Evolutionary conservation across 2,797 vertebrate species (phyloP), one percentile per base, ranked within the genome.

Genomic region (Pyrocephalus nanus): DNA sequence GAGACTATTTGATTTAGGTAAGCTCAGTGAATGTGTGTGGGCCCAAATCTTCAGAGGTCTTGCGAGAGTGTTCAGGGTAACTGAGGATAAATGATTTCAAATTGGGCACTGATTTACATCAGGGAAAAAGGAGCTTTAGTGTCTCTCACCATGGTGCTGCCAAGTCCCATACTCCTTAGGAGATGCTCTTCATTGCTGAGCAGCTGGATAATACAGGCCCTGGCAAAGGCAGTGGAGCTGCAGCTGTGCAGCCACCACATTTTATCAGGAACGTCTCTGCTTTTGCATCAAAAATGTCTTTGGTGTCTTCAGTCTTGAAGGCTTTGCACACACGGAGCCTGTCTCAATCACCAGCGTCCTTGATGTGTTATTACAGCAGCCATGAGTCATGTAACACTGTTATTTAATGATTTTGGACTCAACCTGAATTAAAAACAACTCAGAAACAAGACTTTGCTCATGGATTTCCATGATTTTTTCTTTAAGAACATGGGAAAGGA

Each of bases 131-230:
- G 32, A 86, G 48, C 30, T 76, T 66, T 60, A 40, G 20, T 42
- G 32, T 64, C 15, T 85, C 58, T 91, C 27, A 58, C 60, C 78
- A 6, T 21, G 36, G 12, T 67, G 53, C 61, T 90, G 90, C 79
- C 82, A 88, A 88, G 36, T 79, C 55, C 64, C 0, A 3, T 19
- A 23, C 9, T 85, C n/a, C 67, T 88, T 58, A 74, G 65, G 72
- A 93, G 60, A 51, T n/a, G 42, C 47, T 90, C 26, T 69, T 77
- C 72, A 60, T 48, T 90, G 88, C 73, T 88, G 82, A 93, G 76
- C 79, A 86, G 48, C 70, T 94, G 88, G 76, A 29, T 74, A 65
- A 62, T 38, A 23, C 11, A 48, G 61, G 53, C n/a, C 23, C 53
- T 95, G 86, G 86, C 45, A 88, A 74, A 66, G 47, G 77, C 84